Evolutionary conservation across 2,113 vertebrate genomes (phyloP).

Genomic region (Paradisaea rubra): DNA sequence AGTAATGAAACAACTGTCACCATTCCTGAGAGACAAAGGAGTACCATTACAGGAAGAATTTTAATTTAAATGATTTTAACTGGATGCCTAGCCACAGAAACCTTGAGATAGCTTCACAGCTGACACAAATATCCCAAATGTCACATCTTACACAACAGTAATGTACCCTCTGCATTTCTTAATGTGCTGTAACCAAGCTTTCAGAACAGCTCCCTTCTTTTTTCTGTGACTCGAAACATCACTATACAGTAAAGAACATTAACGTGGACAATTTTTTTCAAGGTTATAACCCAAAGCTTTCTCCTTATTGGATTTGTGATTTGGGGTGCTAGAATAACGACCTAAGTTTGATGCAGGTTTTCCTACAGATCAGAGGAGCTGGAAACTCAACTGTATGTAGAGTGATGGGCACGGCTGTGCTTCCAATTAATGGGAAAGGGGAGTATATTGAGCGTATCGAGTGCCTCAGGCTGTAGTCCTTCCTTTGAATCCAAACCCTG

Average conservation of each 20-base stretch:
- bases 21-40: not conserved
- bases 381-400: accelerated
- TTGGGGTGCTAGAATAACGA: not conserved
- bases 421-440: not conserved
- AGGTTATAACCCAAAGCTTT: not conserved
- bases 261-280: not conserved
- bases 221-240: not conserved
- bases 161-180: not conserved
- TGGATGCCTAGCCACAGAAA: not conserved
- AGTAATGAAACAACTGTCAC: not conserved
- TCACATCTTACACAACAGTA: not conserved
- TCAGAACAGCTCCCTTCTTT: not conserved
- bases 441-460: accelerated
- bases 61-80: not conserved
- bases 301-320: not conserved
- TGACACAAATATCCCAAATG: not conserved
- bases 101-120: not conserved
- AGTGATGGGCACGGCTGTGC: not conserved
- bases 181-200: not conserved
- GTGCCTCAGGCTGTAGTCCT: not conserved
- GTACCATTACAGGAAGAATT: not conserved
- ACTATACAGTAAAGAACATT: not conserved
- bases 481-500: not conserved
- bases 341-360: not conserved
- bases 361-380: not conserved